Base-by-base conservation (phyloP, 2,113 vertebrate species). In the Ceyx cyanopectus region DNA sequence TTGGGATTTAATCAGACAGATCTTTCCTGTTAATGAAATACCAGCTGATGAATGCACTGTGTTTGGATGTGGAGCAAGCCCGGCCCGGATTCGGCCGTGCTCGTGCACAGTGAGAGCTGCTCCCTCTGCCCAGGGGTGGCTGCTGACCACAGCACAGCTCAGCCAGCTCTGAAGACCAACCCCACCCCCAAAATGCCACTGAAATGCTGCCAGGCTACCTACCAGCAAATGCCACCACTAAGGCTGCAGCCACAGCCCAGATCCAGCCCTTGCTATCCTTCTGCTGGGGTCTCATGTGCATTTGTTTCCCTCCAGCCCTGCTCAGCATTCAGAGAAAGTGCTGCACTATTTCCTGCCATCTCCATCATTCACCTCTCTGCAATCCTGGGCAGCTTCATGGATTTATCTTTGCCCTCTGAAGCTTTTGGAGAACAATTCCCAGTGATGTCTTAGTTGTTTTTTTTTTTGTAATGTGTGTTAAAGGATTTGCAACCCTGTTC, bases 1-100 rank as follows among this genome's bases (percentile, higher is more conserved):
- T 83, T 93, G 91, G 81, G 83, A 82, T 92, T 91, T 92, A 97
- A 97, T 97, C 86, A 82, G 70, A 84, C 62, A 87, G 81, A 89
- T 82, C 89, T 95, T 95, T 90, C 30, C 32, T 54, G 54, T 85
- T 81, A 81, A 95, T 94, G 87, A 95, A 94, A 89, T 89, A 65
- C 8, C 34, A 66, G 18, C 4, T 95, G 91, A 95, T 94, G 92
- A 95, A 95, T 62, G 87, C 54, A 41, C 77, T 37, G 30, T 46
- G 27, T 94, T 87, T 90, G 79, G 46, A 76, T 89, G 86, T 19
- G 63, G 87, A 92, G 73, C 62, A 82, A 27, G 37, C 10, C 30
- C 66, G 58, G 56, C 27, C 50, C 22, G 54, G 61, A 15, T 48
- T 60, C 2, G 3, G 50, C 30, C 13, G 23, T 37, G 34, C n/a